These are phyloP conservation scores for Campylomormyrus numenius DNA, from an alignment of 2,113 vertebrate species.

Conservation along the genomic window DNA sequence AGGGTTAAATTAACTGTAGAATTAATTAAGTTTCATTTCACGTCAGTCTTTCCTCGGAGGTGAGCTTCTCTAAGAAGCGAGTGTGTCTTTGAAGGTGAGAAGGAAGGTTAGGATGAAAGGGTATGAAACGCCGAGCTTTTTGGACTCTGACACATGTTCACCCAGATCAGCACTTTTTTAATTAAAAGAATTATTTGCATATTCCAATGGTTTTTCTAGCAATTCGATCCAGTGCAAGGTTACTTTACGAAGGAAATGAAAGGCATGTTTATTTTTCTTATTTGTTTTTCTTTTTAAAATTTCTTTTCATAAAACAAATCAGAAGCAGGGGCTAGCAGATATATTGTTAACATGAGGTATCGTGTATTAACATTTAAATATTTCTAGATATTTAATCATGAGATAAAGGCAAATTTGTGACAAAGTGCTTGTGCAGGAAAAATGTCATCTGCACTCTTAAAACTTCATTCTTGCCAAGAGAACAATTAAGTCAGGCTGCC, in stretches of 20 bases:
- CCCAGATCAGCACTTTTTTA: constrained; percentile 55
- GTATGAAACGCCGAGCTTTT: constrained; percentile 17
- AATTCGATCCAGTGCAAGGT: constrained; percentile 48
- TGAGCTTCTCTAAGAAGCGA: neutral
- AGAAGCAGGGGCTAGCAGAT: neutral
- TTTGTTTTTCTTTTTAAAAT: neutral
- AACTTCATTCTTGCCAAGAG: constrained; percentile 42
- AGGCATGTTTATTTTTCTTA: neutral
- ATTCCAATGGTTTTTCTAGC: constrained; percentile 54
- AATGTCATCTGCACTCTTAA: constrained; percentile 7
- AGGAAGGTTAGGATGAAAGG: constrained; percentile 13
- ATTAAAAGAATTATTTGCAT: constrained; percentile 55
- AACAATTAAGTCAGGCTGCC: constrained; percentile 45
- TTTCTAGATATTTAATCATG: neutral
- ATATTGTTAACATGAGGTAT: neutral
- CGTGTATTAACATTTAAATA: neutral
- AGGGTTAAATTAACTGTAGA: constrained; percentile 5
- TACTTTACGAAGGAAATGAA: constrained; percentile 35
- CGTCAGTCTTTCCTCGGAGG: constrained; percentile 10
- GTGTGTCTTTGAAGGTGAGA: neutral
- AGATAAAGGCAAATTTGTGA: neutral
- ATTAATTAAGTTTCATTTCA: constrained; percentile 27
- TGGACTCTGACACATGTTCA: constrained; percentile 14
- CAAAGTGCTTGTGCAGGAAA: neutral
- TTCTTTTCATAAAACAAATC: neutral